Evolutionary conservation across 2,888 invertebrate species (phyloP).

Genomic region (Taenaris catops): DNA sequence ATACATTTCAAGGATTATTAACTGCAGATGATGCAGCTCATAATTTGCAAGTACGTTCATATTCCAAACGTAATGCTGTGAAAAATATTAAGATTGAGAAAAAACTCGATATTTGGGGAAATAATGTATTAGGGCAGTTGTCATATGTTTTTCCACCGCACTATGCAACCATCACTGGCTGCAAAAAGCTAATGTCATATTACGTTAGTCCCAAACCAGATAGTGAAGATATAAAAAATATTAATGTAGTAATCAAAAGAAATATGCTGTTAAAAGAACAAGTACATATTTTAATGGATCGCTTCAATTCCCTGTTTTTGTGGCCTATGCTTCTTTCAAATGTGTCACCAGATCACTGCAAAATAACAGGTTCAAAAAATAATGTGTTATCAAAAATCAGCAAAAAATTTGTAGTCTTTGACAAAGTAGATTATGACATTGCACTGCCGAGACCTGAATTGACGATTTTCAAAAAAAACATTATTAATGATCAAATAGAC

Average conservation of each 20-base stretch:
- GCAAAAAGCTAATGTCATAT: conserved; percentile 43
- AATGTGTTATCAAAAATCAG: background rate
- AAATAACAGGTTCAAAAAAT: background rate
- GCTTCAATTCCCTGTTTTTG: conserved; percentile 47
- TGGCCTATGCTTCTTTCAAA: conserved; percentile 57
- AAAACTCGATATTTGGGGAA: conserved; percentile 50
- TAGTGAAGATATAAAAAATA: conserved; percentile 24
- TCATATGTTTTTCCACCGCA: conserved; percentile 53
- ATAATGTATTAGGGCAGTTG: conserved; percentile 23
- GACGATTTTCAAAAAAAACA: background rate
- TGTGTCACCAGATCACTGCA: conserved; percentile 16
- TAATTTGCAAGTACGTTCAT: conserved; percentile 42
- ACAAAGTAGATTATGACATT: conserved; percentile 7
- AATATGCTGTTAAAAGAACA: conserved; percentile 39
- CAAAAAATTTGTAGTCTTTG: conserved; percentile 4
- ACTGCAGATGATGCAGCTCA: conserved; percentile 26
- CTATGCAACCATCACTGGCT: conserved; percentile 51
- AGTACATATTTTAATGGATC: conserved; percentile 36
- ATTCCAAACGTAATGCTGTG: conserved; percentile 40
- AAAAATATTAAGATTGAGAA: conserved; percentile 25
- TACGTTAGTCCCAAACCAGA: conserved; percentile 21
- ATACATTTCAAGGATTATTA: conserved; percentile 35
- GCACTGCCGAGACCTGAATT: background rate
- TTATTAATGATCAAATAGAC: conserved; percentile 1
- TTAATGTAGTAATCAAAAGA: conserved; percentile 32